Base-by-base conservation (phyloP, 2,888 invertebrate genomes). In the Philaethria dido region DNA sequence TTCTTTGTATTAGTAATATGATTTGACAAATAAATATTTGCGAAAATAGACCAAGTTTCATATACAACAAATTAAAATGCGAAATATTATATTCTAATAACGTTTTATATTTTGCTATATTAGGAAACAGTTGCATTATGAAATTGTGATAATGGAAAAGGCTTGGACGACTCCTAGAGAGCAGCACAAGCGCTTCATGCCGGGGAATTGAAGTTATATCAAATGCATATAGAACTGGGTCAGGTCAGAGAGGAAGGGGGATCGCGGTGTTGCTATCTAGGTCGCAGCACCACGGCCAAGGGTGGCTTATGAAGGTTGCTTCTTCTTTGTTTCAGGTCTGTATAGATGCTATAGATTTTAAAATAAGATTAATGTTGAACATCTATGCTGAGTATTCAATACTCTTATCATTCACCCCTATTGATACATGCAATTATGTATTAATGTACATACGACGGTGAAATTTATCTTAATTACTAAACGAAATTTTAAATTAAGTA, bases 241-340 rank as follows among this genome's bases (percentile, higher is more conserved):
- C 86, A 89, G 89, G 88, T 88, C 87, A 88, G 86, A 84, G 83
- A 81, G 75, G 78, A 79, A 79, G 77, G 74, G 78, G 70, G 77
- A 73, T 69, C 68, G 72, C 68, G 77, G 80, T 78, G 78, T 75
- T 75, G 77, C 77, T 78, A 91, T 84, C 85, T 89, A 83, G 89
- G 90, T 89, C 89, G 80, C 80, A 86, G 76, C 80, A 86, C 88
- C 91, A 92, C 88, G 90, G 91, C 91, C 91, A 92, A 92, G 91
- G 91, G 89, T 90, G 88, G 82, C 81, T 80, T 75, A 77, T 85
- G 87, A 90, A 91, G 90, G 89, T 92, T 90, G 88, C 76, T 76
- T 75, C 80, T 82, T 77, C 82, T 87, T 86, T 87, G 84, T 87
- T 81, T 84, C 77, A 78, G 11, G 33, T 62, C 47, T 45, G 20